Conservation (phyloP, 1,140 invertebrate genomes). For the Ooceraea biroi region DNA sequence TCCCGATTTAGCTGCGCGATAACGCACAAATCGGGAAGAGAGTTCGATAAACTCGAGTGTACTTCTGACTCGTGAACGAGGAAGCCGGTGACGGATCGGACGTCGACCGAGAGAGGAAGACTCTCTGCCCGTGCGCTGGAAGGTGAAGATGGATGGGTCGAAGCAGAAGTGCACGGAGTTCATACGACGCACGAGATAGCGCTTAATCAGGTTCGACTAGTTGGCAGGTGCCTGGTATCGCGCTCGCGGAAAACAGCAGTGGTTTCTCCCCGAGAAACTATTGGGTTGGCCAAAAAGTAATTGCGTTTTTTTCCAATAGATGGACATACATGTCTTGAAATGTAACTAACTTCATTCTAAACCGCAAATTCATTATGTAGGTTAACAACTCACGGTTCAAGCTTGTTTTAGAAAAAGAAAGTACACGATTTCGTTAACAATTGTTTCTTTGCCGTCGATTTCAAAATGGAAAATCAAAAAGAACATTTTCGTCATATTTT, state of each 20-base stretch:
- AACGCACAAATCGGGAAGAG: conserved; percentile 40
- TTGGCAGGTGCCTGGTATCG: conserved; percentile 83
- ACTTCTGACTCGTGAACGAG: conserved; percentile 25
- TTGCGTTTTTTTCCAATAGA: too few species aligned
- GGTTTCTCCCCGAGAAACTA: conserved; percentile 72
- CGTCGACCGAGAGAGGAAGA: conserved; percentile 43
- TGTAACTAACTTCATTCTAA: too few species aligned
- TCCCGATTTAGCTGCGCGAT: conserved; percentile 21
- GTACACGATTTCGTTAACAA: too few species aligned
- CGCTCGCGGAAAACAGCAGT: conserved; percentile 64
- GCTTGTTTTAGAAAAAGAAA: too few species aligned
- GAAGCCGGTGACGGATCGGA: conserved; percentile 50
- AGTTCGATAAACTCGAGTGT: conserved; percentile 28
- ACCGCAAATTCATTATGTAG: too few species aligned
- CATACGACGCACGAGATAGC: conserved; percentile 83
- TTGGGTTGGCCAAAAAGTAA: too few species aligned
- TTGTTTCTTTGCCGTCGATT: too few species aligned
- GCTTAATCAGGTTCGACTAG: conserved; percentile 86
- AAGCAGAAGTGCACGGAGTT: conserved; percentile 57
- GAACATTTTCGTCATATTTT: too few species aligned
- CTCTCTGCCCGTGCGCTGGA: too few species aligned
- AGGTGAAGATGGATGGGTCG: conserved; percentile 59
- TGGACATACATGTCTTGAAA: too few species aligned
- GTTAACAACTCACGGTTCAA: too few species aligned
- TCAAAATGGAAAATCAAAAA: too few species aligned